Percentiles rank a stretch among this genome's conserved stretches.
phyloP scores from a whole-genome alignment of 2,113 vertebrate genomes.

The Nycticebus coucang region DNA sequence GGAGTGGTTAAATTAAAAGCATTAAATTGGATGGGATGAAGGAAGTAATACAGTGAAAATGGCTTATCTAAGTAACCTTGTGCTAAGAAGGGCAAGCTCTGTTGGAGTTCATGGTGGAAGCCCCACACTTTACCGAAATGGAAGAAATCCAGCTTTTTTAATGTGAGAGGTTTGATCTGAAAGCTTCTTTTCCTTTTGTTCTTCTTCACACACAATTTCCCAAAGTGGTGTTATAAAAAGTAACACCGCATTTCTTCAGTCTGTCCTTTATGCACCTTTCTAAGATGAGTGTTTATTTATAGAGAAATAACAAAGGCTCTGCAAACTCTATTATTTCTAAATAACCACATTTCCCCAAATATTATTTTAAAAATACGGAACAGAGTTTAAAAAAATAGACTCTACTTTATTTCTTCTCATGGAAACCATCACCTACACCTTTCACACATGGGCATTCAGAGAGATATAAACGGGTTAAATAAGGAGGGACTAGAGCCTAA shows the following conservation, averaged over 20 bases:
- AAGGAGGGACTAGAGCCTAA: neutral
- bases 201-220: constrained; percentile 6
- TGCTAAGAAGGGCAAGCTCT: neutral
- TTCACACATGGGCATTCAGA: neutral
- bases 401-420: neutral
- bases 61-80: neutral
- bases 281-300: neutral
- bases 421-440: neutral
- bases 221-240: neutral
- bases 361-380: constrained; percentile 25
- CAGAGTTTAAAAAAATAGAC: neutral
- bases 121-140: neutral
- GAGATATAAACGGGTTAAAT: neutral
- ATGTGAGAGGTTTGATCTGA: neutral
- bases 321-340: constrained; percentile 28
- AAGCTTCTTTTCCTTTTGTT: constrained; percentile 28
- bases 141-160: neutral
- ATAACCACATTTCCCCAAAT: neutral
- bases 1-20: neutral
- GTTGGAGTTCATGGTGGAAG: neutral
- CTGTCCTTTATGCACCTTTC: neutral
- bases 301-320: constrained; percentile 47
- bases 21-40: constrained; percentile 1
- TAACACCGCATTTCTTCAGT: neutral
- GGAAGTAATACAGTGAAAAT: neutral